Percentiles rank a stretch among this genome's conserved stretches.
phyloP scores from a whole-genome alignment of 1,140 invertebrate species.

The Pogonomyrmex barbatus region DNA sequence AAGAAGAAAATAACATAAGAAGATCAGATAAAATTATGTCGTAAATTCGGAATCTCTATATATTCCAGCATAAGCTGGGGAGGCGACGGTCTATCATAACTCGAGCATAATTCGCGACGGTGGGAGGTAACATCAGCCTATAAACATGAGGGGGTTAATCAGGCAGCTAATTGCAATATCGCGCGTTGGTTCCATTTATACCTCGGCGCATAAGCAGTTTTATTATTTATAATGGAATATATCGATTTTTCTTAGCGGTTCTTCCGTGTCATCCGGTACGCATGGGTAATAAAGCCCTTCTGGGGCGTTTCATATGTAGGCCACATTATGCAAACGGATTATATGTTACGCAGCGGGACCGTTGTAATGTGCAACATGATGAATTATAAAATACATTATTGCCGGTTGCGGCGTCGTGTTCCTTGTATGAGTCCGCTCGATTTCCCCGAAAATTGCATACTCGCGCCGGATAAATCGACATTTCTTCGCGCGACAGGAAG shows the following conservation, averaged over 20 bases:
- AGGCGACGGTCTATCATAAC: not conserved
- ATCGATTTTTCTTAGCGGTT: slow-evolving; percentile 59
- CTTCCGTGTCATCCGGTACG: slow-evolving; percentile 38
- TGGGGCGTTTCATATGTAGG: slow-evolving; percentile 29
- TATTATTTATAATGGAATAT: slow-evolving; percentile 55
- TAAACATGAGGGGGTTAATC: slow-evolving; percentile 43
- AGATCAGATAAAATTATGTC: slow-evolving; percentile 11
- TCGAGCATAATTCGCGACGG: not conserved
- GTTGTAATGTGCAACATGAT: slow-evolving; percentile 54
- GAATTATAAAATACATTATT: slow-evolving; percentile 69
- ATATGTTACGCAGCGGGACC: slow-evolving; percentile 50
- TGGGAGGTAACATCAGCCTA: not conserved
- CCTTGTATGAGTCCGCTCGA: slow-evolving; percentile 2
- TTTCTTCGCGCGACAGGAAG: slow-evolving; percentile 17
- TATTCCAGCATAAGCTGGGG: not conserved
- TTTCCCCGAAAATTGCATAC: slow-evolving; percentile 36
- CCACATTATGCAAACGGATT: slow-evolving; percentile 63
- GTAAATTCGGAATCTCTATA: not conserved
- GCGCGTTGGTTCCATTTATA: slow-evolving; percentile 18
- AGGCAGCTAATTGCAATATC: slow-evolving; percentile 42
- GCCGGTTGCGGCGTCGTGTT: slow-evolving; percentile 40
- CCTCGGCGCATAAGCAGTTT: slow-evolving; percentile 39
- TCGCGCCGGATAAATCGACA: slow-evolving; percentile 35
- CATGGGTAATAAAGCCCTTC: slow-evolving; percentile 44
- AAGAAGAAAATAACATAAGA: not conserved